Percentiles rank a stretch among this genome's conserved stretches.
Evolutionary conservation across 2,888 invertebrate species (phyloP).

Genomic region (Ctena decussata): DNA sequence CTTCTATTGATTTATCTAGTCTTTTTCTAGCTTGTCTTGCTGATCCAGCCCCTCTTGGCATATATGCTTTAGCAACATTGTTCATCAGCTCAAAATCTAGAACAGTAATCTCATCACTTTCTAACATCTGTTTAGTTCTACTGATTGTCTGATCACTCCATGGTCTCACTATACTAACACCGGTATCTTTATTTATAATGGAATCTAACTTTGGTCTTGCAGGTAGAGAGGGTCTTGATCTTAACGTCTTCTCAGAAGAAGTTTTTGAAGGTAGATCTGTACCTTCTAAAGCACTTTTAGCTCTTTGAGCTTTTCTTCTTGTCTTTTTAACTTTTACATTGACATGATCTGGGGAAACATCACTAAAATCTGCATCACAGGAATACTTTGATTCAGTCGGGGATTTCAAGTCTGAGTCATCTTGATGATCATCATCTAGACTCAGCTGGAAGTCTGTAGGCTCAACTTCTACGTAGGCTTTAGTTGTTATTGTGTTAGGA

Average conservation of each 20-base stretch:
- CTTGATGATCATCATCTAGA: slow-evolving; percentile 32
- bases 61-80: slow-evolving; percentile 60
- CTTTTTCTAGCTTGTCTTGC: slow-evolving; percentile 26
- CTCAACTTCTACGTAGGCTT: slow-evolving; percentile 73
- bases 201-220: slow-evolving; percentile 61
- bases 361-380: slow-evolving; percentile 76
- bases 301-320: slow-evolving; percentile 77
- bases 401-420: slow-evolving; percentile 45
- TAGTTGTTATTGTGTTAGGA: slow-evolving; percentile 80
- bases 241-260: slow-evolving; percentile 53
- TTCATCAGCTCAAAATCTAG: slow-evolving; percentile 68
- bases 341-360: slow-evolving; percentile 75
- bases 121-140: slow-evolving; percentile 65
- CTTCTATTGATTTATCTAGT: slow-evolving; percentile 16
- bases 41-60: slow-evolving; percentile 36
- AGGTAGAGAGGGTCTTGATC: slow-evolving; percentile 57
- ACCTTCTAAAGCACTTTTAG: slow-evolving; percentile 80
- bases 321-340: slow-evolving; percentile 63
- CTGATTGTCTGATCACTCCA: slow-evolving; percentile 69
- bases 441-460: slow-evolving; percentile 46
- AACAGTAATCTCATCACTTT: slow-evolving; percentile 67
- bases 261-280: slow-evolving; percentile 57
- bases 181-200: slow-evolving; percentile 66
- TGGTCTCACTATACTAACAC: slow-evolving; percentile 65
- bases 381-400: slow-evolving; percentile 65